phyloP scores from a whole-genome alignment of 2,113 vertebrate species.

The Notechis scutatus region DNA sequence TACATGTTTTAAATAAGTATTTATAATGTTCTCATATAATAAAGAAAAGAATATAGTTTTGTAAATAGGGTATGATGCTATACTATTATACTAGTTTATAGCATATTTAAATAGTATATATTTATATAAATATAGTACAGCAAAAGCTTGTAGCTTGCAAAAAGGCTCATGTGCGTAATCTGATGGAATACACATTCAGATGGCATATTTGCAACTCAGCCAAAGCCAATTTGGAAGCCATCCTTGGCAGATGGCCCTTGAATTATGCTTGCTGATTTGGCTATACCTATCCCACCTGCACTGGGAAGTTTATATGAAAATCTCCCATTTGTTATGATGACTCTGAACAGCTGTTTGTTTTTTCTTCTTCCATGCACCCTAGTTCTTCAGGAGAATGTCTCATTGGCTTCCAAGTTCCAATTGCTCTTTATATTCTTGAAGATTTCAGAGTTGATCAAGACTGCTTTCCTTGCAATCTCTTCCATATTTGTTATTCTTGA shows the following conservation, averaged over 20 bases:
- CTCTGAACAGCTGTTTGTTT: not conserved
- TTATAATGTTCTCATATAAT: not conserved
- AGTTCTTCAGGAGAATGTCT: not conserved
- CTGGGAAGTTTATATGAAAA: not conserved
- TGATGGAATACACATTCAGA: not conserved
- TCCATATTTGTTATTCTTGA: not conserved
- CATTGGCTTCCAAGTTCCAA: not conserved
- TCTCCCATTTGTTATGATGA: not conserved
- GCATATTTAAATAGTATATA: not conserved
- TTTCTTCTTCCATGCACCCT: not conserved
- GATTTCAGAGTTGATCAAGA: not conserved
- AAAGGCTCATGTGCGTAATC: not conserved
- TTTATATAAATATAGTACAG: not conserved
- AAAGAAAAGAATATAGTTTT: not conserved
- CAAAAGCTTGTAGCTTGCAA: not conserved
- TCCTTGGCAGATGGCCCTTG: not conserved
- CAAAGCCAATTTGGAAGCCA: not conserved
- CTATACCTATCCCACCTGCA: not conserved
- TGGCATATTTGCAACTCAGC: not conserved
- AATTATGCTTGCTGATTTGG: not conserved
- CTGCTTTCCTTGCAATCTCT: not conserved
- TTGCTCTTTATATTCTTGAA: not conserved
- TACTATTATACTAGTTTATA: not conserved
- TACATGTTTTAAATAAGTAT: not conserved
- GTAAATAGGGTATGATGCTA: not conserved